Evolutionary conservation across 2,113 vertebrate species (phyloP).

Genomic region (Sturnira hondurensis): DNA sequence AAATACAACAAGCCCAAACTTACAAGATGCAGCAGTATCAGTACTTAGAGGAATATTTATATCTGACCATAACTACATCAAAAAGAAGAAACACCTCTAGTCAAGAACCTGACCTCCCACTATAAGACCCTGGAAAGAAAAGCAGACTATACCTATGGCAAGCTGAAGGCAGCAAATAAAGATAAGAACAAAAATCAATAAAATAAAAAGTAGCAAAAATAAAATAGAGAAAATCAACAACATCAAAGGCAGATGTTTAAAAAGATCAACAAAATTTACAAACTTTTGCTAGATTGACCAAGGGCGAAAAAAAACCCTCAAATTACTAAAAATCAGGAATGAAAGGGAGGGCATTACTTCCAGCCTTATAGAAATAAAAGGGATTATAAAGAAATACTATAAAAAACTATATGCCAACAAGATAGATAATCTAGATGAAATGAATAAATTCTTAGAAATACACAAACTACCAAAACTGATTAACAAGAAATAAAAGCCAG

Average conservation of each 20-base stretch:
- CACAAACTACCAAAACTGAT: not conserved
- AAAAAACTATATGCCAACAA: not conserved
- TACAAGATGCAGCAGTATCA: not conserved
- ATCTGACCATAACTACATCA: not conserved
- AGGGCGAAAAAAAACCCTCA: not conserved
- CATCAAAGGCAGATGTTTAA: not conserved
- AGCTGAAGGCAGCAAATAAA: not conserved
- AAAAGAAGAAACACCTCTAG: not conserved
- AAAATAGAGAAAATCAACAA: not conserved
- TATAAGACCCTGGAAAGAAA: not conserved
- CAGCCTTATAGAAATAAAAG: not conserved
- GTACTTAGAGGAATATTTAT: not conserved
- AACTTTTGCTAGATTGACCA: not conserved
- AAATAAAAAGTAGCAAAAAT: not conserved
- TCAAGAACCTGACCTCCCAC: not conserved
- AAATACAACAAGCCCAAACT: not conserved
- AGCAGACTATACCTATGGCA: not conserved
- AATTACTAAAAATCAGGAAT: not conserved
- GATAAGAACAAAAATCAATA: not conserved
- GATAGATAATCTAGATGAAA: not conserved
- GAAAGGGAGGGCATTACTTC: not conserved
- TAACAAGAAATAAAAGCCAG: not conserved
- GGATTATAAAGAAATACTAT: not conserved
- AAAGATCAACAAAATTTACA: not conserved
- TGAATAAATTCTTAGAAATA: not conserved